A percentile compares a stretch with the other conserved stretches of the same genome.
Conservation (phyloP, 1,140 invertebrate species). For the Steinernema khuongi region DNA sequence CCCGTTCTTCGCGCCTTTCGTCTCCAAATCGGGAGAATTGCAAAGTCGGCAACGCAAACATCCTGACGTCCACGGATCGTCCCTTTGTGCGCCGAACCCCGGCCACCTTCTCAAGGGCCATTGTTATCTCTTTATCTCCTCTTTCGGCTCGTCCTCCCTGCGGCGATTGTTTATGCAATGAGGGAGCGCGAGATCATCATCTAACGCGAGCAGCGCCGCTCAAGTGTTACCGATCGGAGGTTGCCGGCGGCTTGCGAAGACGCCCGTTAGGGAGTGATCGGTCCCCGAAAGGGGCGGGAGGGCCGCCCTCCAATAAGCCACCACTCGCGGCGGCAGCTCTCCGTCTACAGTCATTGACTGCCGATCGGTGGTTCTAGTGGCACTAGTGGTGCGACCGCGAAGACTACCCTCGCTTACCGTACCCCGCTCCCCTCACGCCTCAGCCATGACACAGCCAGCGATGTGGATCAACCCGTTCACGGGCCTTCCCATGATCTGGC, state of each 20-base stretch:
- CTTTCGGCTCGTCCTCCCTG: neutral
- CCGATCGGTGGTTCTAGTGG: slow-evolving; percentile 14
- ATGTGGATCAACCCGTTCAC: slow-evolving; percentile 6
- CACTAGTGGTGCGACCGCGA: neutral
- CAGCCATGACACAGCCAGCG: neutral
- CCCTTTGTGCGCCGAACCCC: neutral
- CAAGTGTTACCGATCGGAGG: neutral
- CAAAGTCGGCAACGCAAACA: neutral
- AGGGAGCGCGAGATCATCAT: neutral
- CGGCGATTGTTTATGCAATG: neutral
- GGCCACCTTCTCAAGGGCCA: no score
- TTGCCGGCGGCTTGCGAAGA: neutral
- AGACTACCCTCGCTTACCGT: neutral
- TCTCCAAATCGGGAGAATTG: slow-evolving; percentile 14
- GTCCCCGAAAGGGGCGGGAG: neutral
- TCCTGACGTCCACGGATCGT: neutral
- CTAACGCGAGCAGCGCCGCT: neutral
- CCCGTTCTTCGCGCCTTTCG: neutral
- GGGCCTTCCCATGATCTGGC: neutral
- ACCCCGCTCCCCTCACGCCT: neutral
- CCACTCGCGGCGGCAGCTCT: neutral
- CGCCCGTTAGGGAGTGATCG: neutral
- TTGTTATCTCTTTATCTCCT: neutral
- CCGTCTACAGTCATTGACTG: slow-evolving; percentile 11
- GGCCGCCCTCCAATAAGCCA: neutral